phyloP scores from a whole-genome alignment of 2,888 invertebrate species.

The Drosophila multiciliata region DNA sequence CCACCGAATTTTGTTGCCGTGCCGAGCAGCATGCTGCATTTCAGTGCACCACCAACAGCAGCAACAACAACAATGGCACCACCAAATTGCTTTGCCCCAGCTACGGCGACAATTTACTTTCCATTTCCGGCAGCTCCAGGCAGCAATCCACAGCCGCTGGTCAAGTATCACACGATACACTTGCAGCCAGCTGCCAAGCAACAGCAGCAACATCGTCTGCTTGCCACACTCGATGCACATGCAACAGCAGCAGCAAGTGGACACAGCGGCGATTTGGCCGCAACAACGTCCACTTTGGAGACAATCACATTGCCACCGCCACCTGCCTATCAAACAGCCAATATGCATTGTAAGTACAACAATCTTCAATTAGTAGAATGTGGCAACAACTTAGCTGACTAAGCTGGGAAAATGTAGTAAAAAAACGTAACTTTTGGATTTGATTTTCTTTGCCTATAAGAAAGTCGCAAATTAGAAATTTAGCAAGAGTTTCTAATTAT shows the following conservation, averaged over 20 bases:
- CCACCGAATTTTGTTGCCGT: constrained; percentile 81
- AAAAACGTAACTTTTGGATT: no score
- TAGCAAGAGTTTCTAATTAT: no score
- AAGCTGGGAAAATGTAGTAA: no score
- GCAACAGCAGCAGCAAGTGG: constrained; percentile 22
- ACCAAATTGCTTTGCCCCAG: constrained; percentile 77
- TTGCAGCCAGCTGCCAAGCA: constrained; percentile 78
- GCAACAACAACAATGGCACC: constrained; percentile 47
- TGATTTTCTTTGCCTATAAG: no score
- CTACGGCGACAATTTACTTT: constrained; percentile 84
- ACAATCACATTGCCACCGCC: constrained; percentile 82
- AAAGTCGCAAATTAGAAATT: no score
- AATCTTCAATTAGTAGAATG: not conserved
- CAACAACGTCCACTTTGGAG: constrained; percentile 55
- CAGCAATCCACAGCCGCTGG: constrained; percentile 75
- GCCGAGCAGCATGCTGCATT: constrained; percentile 80
- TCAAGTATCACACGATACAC: constrained; percentile 85
- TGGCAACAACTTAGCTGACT: not conserved
- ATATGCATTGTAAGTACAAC: constrained; percentile 83
- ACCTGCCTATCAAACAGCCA: constrained; percentile 84
- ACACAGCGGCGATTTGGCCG: constrained; percentile 32
- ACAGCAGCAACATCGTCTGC: constrained; percentile 61
- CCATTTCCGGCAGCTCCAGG: constrained; percentile 74
- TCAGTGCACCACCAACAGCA: constrained; percentile 54
- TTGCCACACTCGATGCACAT: constrained; percentile 43